A percentile compares a stretch with the other conserved stretches of the same genome.
Conservation (phyloP, 1,140 invertebrate species). For the Nephotettix cincticeps region DNA sequence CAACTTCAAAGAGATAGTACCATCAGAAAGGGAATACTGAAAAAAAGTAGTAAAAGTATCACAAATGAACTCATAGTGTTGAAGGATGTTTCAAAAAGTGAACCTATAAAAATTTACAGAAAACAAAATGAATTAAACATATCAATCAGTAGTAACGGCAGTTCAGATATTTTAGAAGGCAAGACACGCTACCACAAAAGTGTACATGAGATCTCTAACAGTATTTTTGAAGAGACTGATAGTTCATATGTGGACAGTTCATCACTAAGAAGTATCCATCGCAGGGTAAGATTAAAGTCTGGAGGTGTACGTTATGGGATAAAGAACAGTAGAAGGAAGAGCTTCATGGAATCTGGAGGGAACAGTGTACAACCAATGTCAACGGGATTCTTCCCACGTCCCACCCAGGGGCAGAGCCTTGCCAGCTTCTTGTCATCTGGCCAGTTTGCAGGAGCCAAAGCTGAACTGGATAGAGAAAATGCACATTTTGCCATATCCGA, state of each 20-base stretch:
- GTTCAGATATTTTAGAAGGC: neutral
- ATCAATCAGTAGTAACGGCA: neutral
- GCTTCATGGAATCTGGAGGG: slow-evolving; percentile 63
- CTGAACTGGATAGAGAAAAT: slow-evolving; percentile 82
- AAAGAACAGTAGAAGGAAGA: slow-evolving; percentile 48
- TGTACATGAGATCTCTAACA: slow-evolving; percentile 14
- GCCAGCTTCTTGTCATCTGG: slow-evolving; percentile 71
- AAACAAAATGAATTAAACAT: neutral
- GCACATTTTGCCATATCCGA: slow-evolving; percentile 85
- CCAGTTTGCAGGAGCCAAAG: slow-evolving; percentile 67
- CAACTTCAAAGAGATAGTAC: slow-evolving; percentile 11
- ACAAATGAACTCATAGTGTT: slow-evolving; percentile 25
- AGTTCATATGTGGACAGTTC: neutral
- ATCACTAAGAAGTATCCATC: neutral
- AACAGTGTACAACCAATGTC: slow-evolving; percentile 57
- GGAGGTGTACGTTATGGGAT: neutral
- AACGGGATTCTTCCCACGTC: slow-evolving; percentile 60
- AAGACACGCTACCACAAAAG: neutral
- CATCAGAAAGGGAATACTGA: slow-evolving; percentile 13
- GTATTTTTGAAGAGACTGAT: slow-evolving; percentile 27
- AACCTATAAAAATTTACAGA: slow-evolving; percentile 3
- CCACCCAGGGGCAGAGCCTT: slow-evolving; percentile 70
- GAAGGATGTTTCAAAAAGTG: slow-evolving; percentile 27
- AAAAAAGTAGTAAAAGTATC: neutral
- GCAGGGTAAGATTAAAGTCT: slow-evolving; percentile 18